Conservation (phyloP, 2,888 invertebrate genomes). For the Heteropelma amictum region DNA sequence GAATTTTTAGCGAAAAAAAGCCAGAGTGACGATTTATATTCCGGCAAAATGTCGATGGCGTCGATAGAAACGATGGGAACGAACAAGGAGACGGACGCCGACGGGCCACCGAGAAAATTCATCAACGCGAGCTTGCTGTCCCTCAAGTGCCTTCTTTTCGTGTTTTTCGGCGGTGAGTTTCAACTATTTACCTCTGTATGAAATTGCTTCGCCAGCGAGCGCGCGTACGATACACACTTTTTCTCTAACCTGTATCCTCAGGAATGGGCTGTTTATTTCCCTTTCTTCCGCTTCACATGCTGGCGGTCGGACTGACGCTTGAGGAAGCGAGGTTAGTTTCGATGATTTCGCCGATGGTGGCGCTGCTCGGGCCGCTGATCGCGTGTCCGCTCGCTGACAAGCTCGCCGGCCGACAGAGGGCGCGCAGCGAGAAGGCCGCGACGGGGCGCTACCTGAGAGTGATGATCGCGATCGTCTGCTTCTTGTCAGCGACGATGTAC, state of each 20-base stretch:
- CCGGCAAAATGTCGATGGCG: constrained; percentile 62
- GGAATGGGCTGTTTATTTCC: constrained; percentile 91
- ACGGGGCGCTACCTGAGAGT: constrained; percentile 84
- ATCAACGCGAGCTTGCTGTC: constrained; percentile 87
- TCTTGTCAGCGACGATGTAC: constrained; percentile 85
- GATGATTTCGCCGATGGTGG: constrained; percentile 87
- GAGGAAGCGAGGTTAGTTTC: constrained; percentile 88
- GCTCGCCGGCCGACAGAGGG: constrained; percentile 79
- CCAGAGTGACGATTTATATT: not conserved
- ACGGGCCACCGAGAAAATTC: constrained; percentile 73
- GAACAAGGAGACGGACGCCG: constrained; percentile 60
- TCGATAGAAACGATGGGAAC: constrained; percentile 67
- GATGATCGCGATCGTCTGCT: constrained; percentile 84
- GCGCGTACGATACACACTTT: too few relatives aligned
- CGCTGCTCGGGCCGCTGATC: constrained; percentile 87
- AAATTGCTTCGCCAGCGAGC: too few relatives aligned
- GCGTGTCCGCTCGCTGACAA: constrained; percentile 89
- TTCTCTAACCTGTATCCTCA: constrained; percentile 70
- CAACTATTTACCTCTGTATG: not conserved
- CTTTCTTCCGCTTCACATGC: constrained; percentile 89
- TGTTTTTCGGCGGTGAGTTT: constrained; percentile 87
- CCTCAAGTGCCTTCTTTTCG: constrained; percentile 88
- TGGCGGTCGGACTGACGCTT: constrained; percentile 84
- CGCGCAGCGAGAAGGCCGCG: constrained; percentile 76
- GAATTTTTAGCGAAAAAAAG: not conserved